Evolutionary conservation across 2,888 invertebrate genomes (phyloP).

Genomic region (Acanthococcus lagerstroemiae): DNA sequence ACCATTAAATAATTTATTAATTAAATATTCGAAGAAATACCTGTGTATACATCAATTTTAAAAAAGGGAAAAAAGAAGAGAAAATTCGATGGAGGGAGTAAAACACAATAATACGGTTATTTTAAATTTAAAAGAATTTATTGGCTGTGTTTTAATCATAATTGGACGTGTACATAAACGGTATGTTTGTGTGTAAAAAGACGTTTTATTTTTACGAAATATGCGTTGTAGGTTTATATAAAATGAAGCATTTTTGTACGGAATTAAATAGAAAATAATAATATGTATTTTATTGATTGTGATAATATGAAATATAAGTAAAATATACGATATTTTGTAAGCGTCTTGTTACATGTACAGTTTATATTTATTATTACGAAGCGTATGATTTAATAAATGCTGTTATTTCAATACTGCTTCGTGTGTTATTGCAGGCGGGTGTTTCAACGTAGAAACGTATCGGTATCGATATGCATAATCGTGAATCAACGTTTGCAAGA

Average conservation of each 20-base stretch:
- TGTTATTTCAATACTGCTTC: conserved; percentile 1
- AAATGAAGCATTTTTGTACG: conserved; percentile 17
- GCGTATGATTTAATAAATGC: neutral
- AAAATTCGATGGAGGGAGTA: neutral
- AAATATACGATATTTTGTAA: conserved; percentile 4
- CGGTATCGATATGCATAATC: too few relatives aligned
- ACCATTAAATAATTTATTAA: too few relatives aligned
- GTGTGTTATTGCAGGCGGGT: too few relatives aligned
- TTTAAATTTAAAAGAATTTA: conserved; percentile 1
- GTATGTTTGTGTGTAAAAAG: conserved; percentile 20
- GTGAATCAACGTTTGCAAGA: too few relatives aligned
- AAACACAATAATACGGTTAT: neutral
- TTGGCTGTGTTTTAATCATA: conserved; percentile 29
- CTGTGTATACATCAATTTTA: too few relatives aligned
- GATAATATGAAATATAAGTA: conserved; percentile 27
- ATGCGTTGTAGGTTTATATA: neutral
- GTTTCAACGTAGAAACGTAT: too few relatives aligned
- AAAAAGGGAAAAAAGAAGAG: neutral
- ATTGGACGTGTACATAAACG: conserved; percentile 26
- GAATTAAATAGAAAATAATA: conserved; percentile 14
- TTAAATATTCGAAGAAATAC: neutral
- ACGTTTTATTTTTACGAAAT: conserved; percentile 15
- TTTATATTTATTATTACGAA: neutral
- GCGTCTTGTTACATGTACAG: conserved; percentile 4
- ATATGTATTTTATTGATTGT: conserved; percentile 27